Evolutionary conservation across 2,113 vertebrate species (phyloP).

Genomic region (Uropsilus gracilis): DNA sequence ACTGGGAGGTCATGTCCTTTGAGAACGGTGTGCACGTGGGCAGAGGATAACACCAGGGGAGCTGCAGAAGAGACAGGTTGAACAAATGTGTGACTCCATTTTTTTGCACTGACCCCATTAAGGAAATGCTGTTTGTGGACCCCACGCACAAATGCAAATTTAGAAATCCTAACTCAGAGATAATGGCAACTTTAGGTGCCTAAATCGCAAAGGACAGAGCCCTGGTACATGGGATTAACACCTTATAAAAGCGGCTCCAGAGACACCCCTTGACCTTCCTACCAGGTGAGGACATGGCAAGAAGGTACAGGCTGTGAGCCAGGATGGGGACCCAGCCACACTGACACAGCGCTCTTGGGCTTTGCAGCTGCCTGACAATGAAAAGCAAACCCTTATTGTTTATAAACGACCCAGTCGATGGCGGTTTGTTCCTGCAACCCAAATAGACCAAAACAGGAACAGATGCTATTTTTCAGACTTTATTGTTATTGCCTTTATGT

Average conservation of each 20-base stretch:
- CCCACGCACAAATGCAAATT: not conserved
- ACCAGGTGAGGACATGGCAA: not conserved
- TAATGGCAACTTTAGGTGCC: not conserved
- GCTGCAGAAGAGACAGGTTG: not conserved
- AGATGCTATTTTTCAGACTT: not conserved
- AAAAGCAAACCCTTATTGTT: not conserved
- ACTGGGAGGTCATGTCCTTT: not conserved
- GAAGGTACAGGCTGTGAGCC: not conserved
- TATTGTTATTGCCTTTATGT: not conserved
- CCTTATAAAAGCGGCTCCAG: too few relatives aligned
- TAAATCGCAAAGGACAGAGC: not conserved
- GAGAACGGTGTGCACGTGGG: not conserved
- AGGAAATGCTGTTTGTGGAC: not conserved
- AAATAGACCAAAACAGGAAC: not conserved
- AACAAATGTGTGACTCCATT: not conserved
- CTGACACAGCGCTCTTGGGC: not conserved
- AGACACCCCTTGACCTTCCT: not conserved
- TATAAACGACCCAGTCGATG: not conserved
- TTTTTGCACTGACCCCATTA: not conserved
- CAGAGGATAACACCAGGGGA: too few relatives aligned
- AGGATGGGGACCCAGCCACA: not conserved
- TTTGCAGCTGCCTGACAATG: not conserved
- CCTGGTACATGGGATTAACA: not conserved
- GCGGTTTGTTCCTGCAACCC: not conserved
- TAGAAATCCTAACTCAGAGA: not conserved